Evolutionary conservation across 2,888 invertebrate genomes (phyloP), one percentile per base, ranked within the genome.

Genomic region (Hofmannophila pseudospretella): DNA sequence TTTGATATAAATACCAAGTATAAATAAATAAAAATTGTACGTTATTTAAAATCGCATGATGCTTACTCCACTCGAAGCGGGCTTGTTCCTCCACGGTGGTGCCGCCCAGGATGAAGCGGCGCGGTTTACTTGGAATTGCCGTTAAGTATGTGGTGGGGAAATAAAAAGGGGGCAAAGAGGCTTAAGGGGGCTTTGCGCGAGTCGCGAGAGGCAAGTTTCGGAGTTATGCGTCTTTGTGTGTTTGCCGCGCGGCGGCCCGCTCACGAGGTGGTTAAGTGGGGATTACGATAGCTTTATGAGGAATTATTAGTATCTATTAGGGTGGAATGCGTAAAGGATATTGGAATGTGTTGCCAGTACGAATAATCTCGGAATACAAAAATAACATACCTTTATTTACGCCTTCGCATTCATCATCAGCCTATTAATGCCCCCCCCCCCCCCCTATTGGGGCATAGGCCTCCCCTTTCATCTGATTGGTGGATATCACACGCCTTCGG

Each of bases 111-210:
- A 68, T 75, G 70, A 70, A 63, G 54, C 67, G 62, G 54, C 44
- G 45, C 47, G 56, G 62, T 54, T 59, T 62, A 64, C 66, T 68
- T 58, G 60, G 68, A 75, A 76, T 81, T 75, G 69, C 67, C 68
- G 69, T 67, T 82, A 82, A 81, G 82, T 81, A 76, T 78, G 77
- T 76, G 78, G 74, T 67, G 68, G 72, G 60, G 63, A 63, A 71
- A 74, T 70, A 73, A 77, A 74, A 74, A 69, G 73, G 70, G 66
- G 71, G 73, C 56, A 69, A 70, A 74, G 73, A 66, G 69, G 80
- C 80, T 84, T 81, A 81, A 57, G 49, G 55, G 49, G 69, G 73
- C 76, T 81, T 82, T 73, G 54, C 57, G 55, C 58, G 65, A 62
- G 54, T 64, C 64, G 61, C 63, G 62, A 66, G 71, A 63, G 67